Evolutionary conservation across 92 coral and sea anemone genomes (phyloP).

Genomic region (Epizoanthus ramosus): DNA sequence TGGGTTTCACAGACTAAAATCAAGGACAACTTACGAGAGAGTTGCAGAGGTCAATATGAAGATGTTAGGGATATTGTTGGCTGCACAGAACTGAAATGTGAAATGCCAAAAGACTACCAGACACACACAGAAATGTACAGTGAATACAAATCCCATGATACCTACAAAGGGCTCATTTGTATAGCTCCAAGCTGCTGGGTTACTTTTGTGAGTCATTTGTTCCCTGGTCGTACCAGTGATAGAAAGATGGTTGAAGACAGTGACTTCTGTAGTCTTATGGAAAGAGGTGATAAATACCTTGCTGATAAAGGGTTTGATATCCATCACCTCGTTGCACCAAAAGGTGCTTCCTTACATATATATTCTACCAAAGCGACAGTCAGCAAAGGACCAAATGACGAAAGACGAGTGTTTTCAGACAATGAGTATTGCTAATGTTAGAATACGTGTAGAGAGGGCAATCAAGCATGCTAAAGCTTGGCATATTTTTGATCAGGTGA

Average conservation of each 20-base stretch:
- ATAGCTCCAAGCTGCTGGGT: constrained; percentile 13
- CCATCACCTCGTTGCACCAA: constrained; percentile 34
- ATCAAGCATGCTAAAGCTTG: constrained; percentile 53
- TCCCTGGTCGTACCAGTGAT: too few species aligned
- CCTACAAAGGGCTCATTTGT: constrained; percentile 30
- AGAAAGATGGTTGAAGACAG: constrained; percentile 35
- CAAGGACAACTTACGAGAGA: constrained; percentile 37
- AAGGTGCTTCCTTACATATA: constrained; percentile 8
- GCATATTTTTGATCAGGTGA: constrained; percentile 55
- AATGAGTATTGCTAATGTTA: constrained; percentile 46
- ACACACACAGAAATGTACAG: background rate
- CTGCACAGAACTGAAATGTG: constrained; percentile 33
- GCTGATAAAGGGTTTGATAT: constrained; percentile 43
- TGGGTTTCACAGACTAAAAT: constrained; percentile 42
- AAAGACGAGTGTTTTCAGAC: constrained; percentile 59
- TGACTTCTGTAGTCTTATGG: constrained; percentile 35
- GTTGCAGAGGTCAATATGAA: constrained; percentile 51
- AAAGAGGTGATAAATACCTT: constrained; percentile 28
- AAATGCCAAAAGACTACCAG: constrained; percentile 25
- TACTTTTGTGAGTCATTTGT: constrained; percentile 29
- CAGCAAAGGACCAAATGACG: constrained; percentile 44
- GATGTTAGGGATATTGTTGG: constrained; percentile 27
- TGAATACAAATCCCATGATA: constrained; percentile 24
- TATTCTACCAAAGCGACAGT: constrained; percentile 43
- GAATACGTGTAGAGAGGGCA: constrained; percentile 54